These are phyloP conservation scores for Drosophila engyochracea DNA, from an alignment of 2,888 invertebrate species.

Conservation along the genomic window DNA sequence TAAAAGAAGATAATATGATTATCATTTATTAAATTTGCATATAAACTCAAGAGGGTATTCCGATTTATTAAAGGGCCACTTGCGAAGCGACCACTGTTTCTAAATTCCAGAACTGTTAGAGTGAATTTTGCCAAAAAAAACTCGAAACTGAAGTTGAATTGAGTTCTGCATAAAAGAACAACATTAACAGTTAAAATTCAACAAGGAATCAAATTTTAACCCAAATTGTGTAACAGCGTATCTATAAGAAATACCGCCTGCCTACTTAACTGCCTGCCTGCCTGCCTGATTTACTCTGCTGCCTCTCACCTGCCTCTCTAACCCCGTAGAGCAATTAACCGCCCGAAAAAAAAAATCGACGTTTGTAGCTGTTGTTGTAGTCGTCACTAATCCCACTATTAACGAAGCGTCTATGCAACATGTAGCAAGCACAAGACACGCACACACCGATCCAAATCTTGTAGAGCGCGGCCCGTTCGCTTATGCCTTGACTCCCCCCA, in stretches of 20 bases:
- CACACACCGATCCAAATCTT: constrained; percentile 28
- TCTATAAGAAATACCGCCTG: constrained; percentile 5
- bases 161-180: not conserved
- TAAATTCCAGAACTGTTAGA: too few species aligned
- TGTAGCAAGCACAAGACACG: constrained; percentile 34
- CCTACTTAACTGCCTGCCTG: constrained; percentile 10
- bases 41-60: not conserved
- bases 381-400: constrained; percentile 64
- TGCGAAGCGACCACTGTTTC: not conserved
- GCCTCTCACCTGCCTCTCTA: constrained; percentile 37
- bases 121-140: not conserved
- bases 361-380: constrained; percentile 34
- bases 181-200: not conserved
- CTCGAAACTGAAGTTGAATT: not conserved
- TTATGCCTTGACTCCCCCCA: constrained; percentile 62
- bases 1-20: not conserved
- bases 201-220: not conserved
- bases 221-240: constrained; percentile 1
- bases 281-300: constrained; percentile 42
- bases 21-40: not conserved
- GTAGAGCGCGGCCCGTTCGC: constrained; percentile 45
- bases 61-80: not conserved
- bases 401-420: constrained; percentile 34
- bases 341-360: too few species aligned
- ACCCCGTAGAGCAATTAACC: constrained; percentile 63